Conservation (phyloP, 2,888 invertebrate species). For the Melinaea menophilus region DNA sequence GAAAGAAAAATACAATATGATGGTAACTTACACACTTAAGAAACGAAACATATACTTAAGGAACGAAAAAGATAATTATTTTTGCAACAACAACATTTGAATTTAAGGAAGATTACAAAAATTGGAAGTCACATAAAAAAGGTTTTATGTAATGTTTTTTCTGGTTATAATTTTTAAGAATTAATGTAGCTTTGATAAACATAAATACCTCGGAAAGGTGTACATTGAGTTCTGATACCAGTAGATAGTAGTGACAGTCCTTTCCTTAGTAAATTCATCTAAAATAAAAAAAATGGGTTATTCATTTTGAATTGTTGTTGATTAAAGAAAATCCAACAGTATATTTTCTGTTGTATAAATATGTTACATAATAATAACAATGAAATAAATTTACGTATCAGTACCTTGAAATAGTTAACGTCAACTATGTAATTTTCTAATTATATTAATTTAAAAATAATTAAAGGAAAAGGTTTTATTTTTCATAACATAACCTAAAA, state of each 20-base stretch:
- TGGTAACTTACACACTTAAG: too few relatives aligned
- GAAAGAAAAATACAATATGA: too few relatives aligned
- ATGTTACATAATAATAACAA: too few relatives aligned
- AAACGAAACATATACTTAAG: too few relatives aligned
- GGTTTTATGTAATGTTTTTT: too few relatives aligned
- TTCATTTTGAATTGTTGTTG: not conserved
- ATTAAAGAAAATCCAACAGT: not conserved
- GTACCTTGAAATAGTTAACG: slow-evolving; percentile 7
- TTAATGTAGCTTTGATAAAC: too few relatives aligned
- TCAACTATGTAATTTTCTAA: not conserved
- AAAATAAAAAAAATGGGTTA: slow-evolving; percentile 37
- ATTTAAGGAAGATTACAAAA: too few relatives aligned
- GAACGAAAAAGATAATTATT: too few relatives aligned
- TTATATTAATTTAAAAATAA: not conserved
- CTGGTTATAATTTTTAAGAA: not conserved
- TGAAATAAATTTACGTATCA: too few relatives aligned
- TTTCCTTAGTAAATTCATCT: slow-evolving; percentile 68
- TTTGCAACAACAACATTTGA: too few relatives aligned
- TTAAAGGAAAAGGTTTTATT: not conserved
- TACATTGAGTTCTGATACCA: slow-evolving; percentile 54
- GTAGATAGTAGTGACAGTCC: slow-evolving; percentile 58
- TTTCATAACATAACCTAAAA: slow-evolving; percentile 31
- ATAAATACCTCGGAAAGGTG: slow-evolving; percentile 47
- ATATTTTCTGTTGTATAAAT: too few relatives aligned
- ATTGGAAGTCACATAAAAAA: too few relatives aligned